Percentiles rank a stretch among this genome's conserved stretches.
These are phyloP conservation scores for Tethya wilhelma DNA, from an alignment of 37 sponge, comb jelly and placozoan species.

Conservation along the genomic window DNA sequence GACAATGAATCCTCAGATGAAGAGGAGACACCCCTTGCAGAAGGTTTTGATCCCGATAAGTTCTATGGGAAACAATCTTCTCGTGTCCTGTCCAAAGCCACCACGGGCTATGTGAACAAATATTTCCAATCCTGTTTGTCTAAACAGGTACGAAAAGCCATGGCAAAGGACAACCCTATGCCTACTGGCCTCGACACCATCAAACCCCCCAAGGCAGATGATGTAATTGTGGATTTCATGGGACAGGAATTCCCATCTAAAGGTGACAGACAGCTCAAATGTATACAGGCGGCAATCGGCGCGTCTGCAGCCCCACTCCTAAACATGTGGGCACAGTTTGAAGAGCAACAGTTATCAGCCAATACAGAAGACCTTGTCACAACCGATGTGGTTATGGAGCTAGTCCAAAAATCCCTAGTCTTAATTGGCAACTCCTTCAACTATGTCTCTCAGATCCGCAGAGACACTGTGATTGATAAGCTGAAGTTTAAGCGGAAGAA, in stretches of 20 bases:
- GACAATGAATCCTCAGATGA: too few species aligned
- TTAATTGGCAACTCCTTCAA: background rate
- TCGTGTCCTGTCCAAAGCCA: too few species aligned
- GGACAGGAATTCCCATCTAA: background rate
- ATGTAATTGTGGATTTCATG: background rate
- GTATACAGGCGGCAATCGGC: background rate
- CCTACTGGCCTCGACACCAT: background rate
- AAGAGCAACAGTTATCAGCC: background rate
- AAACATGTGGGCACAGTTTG: background rate
- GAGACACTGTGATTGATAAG: background rate
- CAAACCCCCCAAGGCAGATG: background rate
- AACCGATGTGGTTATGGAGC: background rate
- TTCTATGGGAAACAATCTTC: too few species aligned
- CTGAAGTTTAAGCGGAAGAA: background rate
- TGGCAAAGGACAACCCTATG: background rate
- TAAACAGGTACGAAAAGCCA: background rate
- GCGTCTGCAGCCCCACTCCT: background rate
- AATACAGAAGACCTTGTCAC: background rate
- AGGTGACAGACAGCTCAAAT: background rate
- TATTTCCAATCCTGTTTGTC: background rate
- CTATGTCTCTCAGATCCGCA: background rate
- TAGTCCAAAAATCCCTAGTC: background rate
- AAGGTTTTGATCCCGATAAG: too few species aligned
- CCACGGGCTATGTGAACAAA: background rate
- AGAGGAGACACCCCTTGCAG: too few species aligned